These are phyloP conservation scores for Dendrolimus punctatus DNA, from an alignment of 1,140 invertebrate genomes.

Conservation along the genomic window DNA sequence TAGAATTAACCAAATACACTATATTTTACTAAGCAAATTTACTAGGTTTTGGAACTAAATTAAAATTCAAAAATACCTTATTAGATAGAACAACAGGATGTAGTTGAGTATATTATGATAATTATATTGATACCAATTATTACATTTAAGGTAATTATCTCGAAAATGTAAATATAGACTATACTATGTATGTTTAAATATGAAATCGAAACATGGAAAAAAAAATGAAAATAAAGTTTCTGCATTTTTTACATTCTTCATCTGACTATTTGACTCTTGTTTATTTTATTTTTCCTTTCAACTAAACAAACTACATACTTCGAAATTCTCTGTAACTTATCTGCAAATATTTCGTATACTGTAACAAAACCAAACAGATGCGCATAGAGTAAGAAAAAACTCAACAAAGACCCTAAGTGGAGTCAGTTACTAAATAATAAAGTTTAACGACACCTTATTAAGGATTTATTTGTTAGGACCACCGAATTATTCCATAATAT, in stretches of 20 bases:
- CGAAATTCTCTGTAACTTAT: too few relatives aligned
- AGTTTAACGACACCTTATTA: slow-evolving; percentile 70
- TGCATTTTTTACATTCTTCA: background rate
- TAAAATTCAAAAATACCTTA: too few relatives aligned
- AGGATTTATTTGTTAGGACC: slow-evolving; percentile 61
- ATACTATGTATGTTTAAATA: too few relatives aligned
- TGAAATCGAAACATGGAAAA: too few relatives aligned
- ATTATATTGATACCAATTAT: too few relatives aligned
- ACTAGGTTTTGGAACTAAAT: too few relatives aligned
- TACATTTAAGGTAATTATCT: too few relatives aligned
- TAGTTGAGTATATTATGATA: too few relatives aligned
- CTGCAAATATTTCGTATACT: background rate
- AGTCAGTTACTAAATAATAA: slow-evolving; percentile 69
- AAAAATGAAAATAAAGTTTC: slow-evolving; percentile 1
- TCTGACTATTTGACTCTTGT: slow-evolving; percentile 1
- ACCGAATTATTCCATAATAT: slow-evolving; percentile 65
- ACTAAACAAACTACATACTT: background rate
- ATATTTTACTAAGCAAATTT: too few relatives aligned
- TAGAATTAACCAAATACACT: too few relatives aligned
- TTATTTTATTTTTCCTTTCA: background rate
- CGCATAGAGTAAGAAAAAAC: slow-evolving; percentile 37
- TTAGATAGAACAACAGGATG: too few relatives aligned
- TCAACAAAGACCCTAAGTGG: slow-evolving; percentile 55
- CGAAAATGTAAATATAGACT: too few relatives aligned
- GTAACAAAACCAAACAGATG: slow-evolving; percentile 38